Base-by-base conservation (phyloP, 1,140 invertebrate species). In the Camponotus pennsylvanicus region DNA sequence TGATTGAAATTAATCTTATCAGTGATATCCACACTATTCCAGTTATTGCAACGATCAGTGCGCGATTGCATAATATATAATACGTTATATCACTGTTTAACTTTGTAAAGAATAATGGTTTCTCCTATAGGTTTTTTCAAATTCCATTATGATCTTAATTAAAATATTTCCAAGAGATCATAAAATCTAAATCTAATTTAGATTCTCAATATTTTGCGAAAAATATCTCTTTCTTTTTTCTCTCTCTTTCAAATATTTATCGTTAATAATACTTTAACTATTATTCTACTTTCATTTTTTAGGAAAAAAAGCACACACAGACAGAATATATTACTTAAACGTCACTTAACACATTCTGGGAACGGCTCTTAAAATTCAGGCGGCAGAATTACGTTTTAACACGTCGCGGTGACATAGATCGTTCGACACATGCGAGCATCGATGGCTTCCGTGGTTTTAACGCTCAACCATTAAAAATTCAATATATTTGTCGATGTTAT, bases 401-500 rank as follows among this genome's bases (percentile, higher is more conserved):
- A 7, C 34, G 42, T 32, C 67, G 40, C 52, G 21, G 45, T 45
- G 79, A 73, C 49, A 57, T 49, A 3, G 15, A 82, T 18, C 42
- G 8, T 13, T 32, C 57, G 34, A 55, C 37, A 52, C 15, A 21
- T 11, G 34, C 11, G 8, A 42, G 45, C 2, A 27, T 27, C 55
- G 13, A 32, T 69, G 34, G 34, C 52, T 37, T 67, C 42, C 61
- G 66, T 13, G 37, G 21, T 37, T 82, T 71, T 61, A 71, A 82
- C 34, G 3, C 15, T 21, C 18, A 18, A n/a, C n/a, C 8, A 27
- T 45, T 61, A 83, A 88, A 89, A 86, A 78, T 59, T 83, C 85
- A 86, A 89, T 87, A 52, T 52, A 83, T 88, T 85, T 77, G 32
- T 42, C 13, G 34, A 87, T 59, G 42, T 67, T 32, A 82, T 37